Evolutionary conservation across 1,140 invertebrate species (phyloP).

Genomic region (Zaprionus gabonicus): DNA sequence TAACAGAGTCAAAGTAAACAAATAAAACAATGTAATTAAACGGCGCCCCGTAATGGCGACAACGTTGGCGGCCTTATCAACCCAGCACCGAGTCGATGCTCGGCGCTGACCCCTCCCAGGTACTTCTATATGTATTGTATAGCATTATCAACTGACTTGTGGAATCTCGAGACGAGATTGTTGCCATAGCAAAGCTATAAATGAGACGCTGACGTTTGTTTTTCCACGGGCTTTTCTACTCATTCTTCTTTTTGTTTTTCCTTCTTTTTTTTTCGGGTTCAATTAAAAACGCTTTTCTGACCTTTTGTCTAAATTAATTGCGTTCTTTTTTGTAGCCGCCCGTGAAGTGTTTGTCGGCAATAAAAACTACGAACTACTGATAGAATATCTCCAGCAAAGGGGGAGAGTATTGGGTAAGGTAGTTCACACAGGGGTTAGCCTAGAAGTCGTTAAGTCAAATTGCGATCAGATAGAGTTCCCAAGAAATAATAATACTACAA

Average conservation of each 20-base stretch:
- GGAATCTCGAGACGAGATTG: conserved; percentile 33
- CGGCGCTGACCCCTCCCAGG: conserved; percentile 42
- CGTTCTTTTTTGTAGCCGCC: conserved; percentile 19
- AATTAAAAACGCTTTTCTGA: conserved; percentile 58
- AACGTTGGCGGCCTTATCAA: conserved; percentile 18
- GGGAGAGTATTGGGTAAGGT: neutral
- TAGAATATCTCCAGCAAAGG: conserved; percentile 1
- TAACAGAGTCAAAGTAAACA: conserved; percentile 10
- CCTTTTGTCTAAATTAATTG: conserved; percentile 55
- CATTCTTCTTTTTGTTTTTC: conserved; percentile 19
- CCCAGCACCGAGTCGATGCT: conserved; percentile 11
- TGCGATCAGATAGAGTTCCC: neutral
- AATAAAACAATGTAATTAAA: conserved; percentile 21
- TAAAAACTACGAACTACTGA: neutral
- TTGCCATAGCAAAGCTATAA: conserved; percentile 53
- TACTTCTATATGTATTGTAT: neutral
- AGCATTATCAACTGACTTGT: conserved; percentile 52
- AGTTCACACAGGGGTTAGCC: neutral
- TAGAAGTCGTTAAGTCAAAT: conserved; percentile 9
- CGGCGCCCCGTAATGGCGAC: conserved; percentile 1
- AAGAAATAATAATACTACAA: conserved; percentile 1
- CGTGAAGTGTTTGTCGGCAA: conserved; percentile 9
- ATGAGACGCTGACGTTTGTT: conserved; percentile 27
- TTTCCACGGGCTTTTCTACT: conserved; percentile 16
- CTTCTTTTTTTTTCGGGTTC: conserved; percentile 33